A percentile compares a stretch with the other conserved stretches of the same genome.
phyloP scores from a whole-genome alignment of 2,113 vertebrate species.

The Nannospalax galili region DNA sequence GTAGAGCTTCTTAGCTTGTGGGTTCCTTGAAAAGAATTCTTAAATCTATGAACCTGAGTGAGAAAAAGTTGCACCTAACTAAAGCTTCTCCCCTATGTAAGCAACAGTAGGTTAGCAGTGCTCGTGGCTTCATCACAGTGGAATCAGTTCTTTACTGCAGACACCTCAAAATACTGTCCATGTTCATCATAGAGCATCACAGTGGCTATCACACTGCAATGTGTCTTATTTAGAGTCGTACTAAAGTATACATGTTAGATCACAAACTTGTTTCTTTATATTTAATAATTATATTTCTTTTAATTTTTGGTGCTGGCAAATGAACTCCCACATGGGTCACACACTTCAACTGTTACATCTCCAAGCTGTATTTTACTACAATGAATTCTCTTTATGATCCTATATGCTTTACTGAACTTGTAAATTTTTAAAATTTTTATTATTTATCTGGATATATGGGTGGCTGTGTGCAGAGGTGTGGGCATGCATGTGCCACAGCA shows the following conservation, averaged over 20 bases:
- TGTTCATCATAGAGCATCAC: not conserved
- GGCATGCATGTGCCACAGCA: not conserved
- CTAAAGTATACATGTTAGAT: constrained; percentile 17
- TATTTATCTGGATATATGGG: not conserved
- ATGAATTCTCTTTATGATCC: not conserved
- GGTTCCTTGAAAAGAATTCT: constrained; percentile 9
- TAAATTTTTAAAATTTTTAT: not conserved
- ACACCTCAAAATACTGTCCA: not conserved
- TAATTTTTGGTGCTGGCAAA: not conserved
- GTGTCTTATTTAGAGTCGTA: not conserved
- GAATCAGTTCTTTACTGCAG: not conserved
- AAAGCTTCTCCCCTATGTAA: not conserved
- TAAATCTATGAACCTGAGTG: not conserved
- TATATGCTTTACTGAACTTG: not conserved
- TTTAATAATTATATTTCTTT: not conserved
- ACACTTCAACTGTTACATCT: not conserved
- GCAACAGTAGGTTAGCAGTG: not conserved
- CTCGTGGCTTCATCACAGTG: not conserved
- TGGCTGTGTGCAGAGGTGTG: not conserved
- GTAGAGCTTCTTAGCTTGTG: not conserved
- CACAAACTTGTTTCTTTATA: not conserved
- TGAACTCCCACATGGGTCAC: not conserved
- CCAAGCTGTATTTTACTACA: not conserved
- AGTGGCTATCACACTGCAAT: not conserved
- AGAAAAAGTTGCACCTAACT: not conserved